phyloP scores from a whole-genome alignment of 1,140 invertebrate species.

The Anastrepha ludens region DNA sequence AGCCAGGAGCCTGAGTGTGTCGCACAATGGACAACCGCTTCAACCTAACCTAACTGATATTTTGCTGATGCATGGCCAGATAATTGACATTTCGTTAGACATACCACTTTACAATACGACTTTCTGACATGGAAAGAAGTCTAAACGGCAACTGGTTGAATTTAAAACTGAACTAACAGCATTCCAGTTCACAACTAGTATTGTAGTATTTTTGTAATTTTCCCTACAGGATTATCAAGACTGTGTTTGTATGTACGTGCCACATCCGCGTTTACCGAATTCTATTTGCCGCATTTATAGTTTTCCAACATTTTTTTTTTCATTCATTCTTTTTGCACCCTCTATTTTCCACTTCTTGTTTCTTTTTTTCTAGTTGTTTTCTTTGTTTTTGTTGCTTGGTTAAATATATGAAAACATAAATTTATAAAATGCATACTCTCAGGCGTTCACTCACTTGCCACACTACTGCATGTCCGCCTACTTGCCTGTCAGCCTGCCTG shows the following conservation, averaged over 20 bases:
- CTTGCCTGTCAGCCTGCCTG: neutral
- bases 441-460: slow-evolving; percentile 29
- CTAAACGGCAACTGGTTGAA: no score
- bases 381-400: neutral
- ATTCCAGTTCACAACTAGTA: no score
- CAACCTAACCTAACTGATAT: no score
- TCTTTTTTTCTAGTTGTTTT: neutral
- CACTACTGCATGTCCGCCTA: neutral
- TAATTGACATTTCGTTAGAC: no score
- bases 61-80: no score
- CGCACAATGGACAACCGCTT: no score
- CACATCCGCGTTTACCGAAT: neutral
- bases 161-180: no score
- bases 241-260: neutral
- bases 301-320: slow-evolving; percentile 30
- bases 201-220: no score
- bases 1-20: no score
- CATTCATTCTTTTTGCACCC: neutral
- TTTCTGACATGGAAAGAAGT: no score
- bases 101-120: no score
- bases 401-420: neutral
- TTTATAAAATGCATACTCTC: slow-evolving; percentile 42
- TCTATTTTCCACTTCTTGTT: neutral
- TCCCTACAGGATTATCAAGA: no score
- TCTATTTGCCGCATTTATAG: slow-evolving; percentile 46